Base-by-base conservation (phyloP, 2,113 vertebrate species). In the Takifugu flavidus region DNA sequence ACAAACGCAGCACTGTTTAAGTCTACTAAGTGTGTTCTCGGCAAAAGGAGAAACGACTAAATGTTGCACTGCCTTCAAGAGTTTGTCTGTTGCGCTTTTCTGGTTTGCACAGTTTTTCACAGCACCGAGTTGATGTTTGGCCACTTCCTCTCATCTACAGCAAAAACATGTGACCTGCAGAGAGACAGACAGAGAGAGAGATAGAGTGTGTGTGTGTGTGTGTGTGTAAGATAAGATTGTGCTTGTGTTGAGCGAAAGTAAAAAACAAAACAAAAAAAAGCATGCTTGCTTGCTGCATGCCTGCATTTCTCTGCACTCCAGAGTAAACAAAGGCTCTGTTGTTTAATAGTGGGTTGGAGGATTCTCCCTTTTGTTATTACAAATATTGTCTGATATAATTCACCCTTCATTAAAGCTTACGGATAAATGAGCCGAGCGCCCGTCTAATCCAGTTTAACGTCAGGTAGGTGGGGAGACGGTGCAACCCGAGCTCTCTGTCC, bases 331-430 rank as follows among this genome's bases (percentile, higher is more conserved):
- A 53, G 26, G 11, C 13, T 5, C 12, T 13, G 10, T 31, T 4
- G 31, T 20, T 39, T 20, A 29, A 13, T 10, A 28, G 25, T 15
- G 47, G 6, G 14, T 0, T 29, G 53, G 34, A 31, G 34, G 52
- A 65, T 47, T 56, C 20, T 25, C 14, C 54, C 5, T 39, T 27
- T 53, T 57, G 20, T 42, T 51, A 11, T 50, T 49, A 58, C 54
- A 14, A 58, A 51, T 8, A 10, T 7, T 31, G 45, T 49, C 63
- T 44, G 53, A 49, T 34, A 76, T 62, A 47, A 3, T 0, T 72
- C 69, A 65, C 77, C 77, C 74, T 57, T 78, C 56, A 53, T 86
- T 80, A 80, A 80, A 83, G 78, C 53, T 86, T 82, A 84, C 15
- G 45, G 67, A 79, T 79, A 80, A 82, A 82, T 72, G 75, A 80